A percentile compares a stretch with the other conserved stretches of the same genome.
Evolutionary conservation across 2,113 vertebrate genomes (phyloP).

Genomic region (Nymphicus hollandicus): DNA sequence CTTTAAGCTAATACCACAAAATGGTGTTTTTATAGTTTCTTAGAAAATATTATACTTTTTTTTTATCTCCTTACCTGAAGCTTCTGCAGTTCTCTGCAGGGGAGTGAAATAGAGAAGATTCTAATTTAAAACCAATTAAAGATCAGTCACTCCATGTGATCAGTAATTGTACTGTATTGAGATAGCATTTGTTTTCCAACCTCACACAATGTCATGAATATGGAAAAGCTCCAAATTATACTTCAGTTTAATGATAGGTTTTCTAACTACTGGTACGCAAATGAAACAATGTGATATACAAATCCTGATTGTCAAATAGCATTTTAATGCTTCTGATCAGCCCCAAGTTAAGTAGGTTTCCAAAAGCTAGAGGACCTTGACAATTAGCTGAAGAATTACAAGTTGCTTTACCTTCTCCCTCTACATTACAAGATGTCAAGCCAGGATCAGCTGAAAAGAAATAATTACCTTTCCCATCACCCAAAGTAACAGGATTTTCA

Average conservation of each 20-base stretch:
- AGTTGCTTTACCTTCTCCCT: not conserved
- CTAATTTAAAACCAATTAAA: slow-evolving; percentile 20
- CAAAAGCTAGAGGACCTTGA: not conserved
- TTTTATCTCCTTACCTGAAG: not conserved
- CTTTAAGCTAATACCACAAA: not conserved
- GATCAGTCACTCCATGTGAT: not conserved
- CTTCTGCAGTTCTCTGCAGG: not conserved
- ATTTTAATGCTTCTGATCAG: not conserved
- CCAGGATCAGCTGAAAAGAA: not conserved
- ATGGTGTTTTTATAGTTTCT: not conserved
- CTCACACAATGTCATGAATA: not conserved
- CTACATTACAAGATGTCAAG: not conserved
- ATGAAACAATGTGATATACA: not conserved
- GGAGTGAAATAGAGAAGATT: not conserved
- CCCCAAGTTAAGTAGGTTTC: not conserved
- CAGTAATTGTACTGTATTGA: not conserved
- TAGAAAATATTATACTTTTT: not conserved
- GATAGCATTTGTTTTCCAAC: not conserved
- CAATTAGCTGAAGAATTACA: not conserved
- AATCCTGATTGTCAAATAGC: not conserved
- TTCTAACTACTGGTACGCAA: not conserved
- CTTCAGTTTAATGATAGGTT: not conserved
- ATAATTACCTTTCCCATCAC: not conserved
- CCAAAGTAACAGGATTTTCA: not conserved
- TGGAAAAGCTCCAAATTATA: not conserved